These are phyloP conservation scores for Sarcoramphus papa DNA, from an alignment of 2,797 vertebrate species.

Conservation along the genomic window DNA sequence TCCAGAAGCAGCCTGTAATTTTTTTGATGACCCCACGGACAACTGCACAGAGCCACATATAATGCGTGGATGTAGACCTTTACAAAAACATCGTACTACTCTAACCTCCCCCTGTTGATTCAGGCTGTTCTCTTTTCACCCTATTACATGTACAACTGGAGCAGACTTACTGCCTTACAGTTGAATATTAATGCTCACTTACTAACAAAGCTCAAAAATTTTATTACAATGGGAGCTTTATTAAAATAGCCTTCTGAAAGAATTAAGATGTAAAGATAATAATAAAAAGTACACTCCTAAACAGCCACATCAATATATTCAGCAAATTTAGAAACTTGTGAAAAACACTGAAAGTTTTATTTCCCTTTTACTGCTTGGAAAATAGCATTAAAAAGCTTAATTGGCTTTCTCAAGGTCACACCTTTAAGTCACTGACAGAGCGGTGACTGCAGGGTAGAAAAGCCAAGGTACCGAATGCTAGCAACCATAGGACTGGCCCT, in stretches of 20 bases:
- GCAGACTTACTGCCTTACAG: background rate
- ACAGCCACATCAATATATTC: background rate
- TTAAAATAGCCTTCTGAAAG: background rate
- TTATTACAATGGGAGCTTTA: background rate
- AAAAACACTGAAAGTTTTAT: background rate
- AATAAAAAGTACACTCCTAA: background rate
- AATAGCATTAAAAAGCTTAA: background rate
- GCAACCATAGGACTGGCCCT: background rate
- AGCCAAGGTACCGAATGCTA: background rate
- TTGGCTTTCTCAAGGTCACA: conserved; percentile 5
- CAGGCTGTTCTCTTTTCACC: background rate
- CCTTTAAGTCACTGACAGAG: background rate
- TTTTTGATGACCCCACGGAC: background rate
- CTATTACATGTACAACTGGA: background rate
- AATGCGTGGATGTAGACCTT: background rate
- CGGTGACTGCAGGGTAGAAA: background rate
- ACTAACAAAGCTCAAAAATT: background rate
- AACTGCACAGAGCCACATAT: background rate
- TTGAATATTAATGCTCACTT: background rate
- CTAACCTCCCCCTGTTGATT: background rate
- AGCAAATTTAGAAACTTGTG: background rate
- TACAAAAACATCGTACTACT: background rate
- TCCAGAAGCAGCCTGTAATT: background rate
- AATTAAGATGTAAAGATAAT: background rate
- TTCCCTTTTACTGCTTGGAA: background rate